Evolutionary conservation across 2,888 invertebrate species (phyloP), one percentile per base, ranked within the genome.

Genomic region (Hermaeophaga mercurialis): DNA sequence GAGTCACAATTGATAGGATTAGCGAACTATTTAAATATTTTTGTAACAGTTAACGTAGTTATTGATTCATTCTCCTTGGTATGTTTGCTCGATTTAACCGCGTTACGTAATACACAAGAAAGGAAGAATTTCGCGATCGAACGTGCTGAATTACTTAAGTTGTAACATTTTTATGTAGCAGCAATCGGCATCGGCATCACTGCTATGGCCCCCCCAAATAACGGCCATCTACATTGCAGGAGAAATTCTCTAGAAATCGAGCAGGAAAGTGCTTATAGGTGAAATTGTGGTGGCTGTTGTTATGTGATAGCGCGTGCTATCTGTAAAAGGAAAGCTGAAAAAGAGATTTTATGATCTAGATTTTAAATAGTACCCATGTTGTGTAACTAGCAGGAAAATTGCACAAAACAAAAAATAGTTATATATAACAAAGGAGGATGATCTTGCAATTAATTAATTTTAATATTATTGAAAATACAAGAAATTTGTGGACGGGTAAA

Each of bases 171-270:
- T 43, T 43, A 43, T 43, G 22, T 9, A 5, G 15, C 17, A 9
- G 38, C 38, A 6, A 12, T 9, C 4, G 36, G 17, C 36, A 15
- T 36, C 36, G 36, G 15, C 36, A 36, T 36, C 36, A 7, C 9
- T 36, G 36, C 36, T n/a, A 36, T 17, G 36, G 17, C 24, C 43
- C 24, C 43, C 43, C 43, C n/a, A n/a, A 18, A 43, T 43, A 12
- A n/a, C 38, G 9, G 14, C 3, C 39, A 18, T 17, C 9, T 12
- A 43, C 43, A 26, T 24, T 26, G 43, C 43, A 43, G 24, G 64
- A 64, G 73, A 75, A 73, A 72, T 71, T 69, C 33, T 65, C 68
- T 74, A 75, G 75, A 75, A 75, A 75, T 74, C 73, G 73, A 69
- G 67, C 71, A 71, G 73, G 73, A 74, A 74, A 69, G 70, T 69